Conservation (phyloP, 2,113 vertebrate species). For the Mormyrus lacerda region DNA sequence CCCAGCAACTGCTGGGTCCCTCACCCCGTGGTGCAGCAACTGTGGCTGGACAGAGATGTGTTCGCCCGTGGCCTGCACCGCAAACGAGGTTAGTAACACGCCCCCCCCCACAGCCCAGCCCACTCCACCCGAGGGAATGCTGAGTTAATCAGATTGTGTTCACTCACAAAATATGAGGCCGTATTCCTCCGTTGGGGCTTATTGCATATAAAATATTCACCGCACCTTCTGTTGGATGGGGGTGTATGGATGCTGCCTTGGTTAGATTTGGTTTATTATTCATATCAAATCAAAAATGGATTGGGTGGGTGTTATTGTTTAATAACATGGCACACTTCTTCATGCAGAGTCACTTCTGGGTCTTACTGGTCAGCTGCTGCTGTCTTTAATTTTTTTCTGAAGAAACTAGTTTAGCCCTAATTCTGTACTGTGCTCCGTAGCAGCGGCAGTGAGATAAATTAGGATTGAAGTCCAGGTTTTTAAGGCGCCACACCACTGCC, state of each 20-base stretch:
- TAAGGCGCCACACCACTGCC: no score
- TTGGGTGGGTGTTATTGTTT: neutral
- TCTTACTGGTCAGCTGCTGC: neutral
- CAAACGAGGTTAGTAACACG: conserved; percentile 31
- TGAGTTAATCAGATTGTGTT: conserved; percentile 34
- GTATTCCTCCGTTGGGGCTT: conserved; percentile 32
- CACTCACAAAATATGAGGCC: conserved; percentile 26
- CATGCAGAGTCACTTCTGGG: neutral
- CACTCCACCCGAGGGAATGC: conserved; percentile 10
- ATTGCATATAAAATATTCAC: conserved; percentile 48
- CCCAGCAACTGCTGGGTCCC: neutral
- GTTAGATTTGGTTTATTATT: neutral
- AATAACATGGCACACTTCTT: neutral
- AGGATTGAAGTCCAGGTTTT: neutral
- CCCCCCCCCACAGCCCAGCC: neutral
- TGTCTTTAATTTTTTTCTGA: neutral
- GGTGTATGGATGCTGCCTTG: neutral
- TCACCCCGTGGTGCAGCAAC: neutral
- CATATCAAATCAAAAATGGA: neutral
- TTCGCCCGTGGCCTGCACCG: neutral
- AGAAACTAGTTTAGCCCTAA: neutral
- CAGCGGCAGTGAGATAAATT: neutral
- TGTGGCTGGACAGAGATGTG: neutral
- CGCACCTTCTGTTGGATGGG: conserved; percentile 30
- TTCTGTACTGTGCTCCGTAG: neutral